These are phyloP conservation scores for Notolepis coatsorum DNA, from an alignment of 2,797 vertebrate species.

Conservation along the genomic window DNA sequence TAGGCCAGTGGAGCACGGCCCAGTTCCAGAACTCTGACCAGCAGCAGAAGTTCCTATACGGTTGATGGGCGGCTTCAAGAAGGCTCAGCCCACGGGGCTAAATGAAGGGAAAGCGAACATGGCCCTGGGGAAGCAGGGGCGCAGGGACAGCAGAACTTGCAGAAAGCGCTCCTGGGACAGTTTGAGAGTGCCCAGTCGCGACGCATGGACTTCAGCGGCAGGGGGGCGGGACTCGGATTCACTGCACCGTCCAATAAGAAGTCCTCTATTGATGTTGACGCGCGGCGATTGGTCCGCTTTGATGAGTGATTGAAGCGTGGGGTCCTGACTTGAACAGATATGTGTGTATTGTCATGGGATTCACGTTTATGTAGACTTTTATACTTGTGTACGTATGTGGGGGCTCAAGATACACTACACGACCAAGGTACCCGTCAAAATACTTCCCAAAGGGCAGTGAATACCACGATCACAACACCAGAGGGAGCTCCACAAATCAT, in stretches of 20 bases:
- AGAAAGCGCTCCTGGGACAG: constrained; percentile 77
- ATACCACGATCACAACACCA: too few relatives aligned
- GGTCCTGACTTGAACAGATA: not conserved
- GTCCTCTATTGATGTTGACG: constrained; percentile 72
- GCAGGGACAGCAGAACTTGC: constrained; percentile 72
- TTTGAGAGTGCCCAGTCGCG: constrained; percentile 82
- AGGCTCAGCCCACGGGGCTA: constrained; percentile 36
- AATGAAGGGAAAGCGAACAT: constrained; percentile 63
- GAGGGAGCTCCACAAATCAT: too few relatives aligned
- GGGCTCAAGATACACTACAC: too few relatives aligned
- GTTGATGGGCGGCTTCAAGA: constrained; percentile 88
- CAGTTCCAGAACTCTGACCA: constrained; percentile 74
- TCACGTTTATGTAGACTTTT: too few relatives aligned
- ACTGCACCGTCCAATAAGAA: constrained; percentile 56
- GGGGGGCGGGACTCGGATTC: constrained; percentile 82
- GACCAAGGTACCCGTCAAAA: too few relatives aligned
- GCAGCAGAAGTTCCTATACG: constrained; percentile 86
- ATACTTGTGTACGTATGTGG: too few relatives aligned
- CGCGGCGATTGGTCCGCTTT: constrained; percentile 79
- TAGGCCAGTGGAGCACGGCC: constrained; percentile 88
- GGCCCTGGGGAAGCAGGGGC: constrained; percentile 78
- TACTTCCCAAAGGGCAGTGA: too few relatives aligned
- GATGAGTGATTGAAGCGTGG: constrained; percentile 63
- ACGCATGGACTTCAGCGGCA: constrained; percentile 68
- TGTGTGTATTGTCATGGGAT: not conserved